Percentiles rank a stretch among this genome's conserved stretches.
Conservation (phyloP, 2,797 vertebrate genomes). For the Steatocranus sp. region DNA sequence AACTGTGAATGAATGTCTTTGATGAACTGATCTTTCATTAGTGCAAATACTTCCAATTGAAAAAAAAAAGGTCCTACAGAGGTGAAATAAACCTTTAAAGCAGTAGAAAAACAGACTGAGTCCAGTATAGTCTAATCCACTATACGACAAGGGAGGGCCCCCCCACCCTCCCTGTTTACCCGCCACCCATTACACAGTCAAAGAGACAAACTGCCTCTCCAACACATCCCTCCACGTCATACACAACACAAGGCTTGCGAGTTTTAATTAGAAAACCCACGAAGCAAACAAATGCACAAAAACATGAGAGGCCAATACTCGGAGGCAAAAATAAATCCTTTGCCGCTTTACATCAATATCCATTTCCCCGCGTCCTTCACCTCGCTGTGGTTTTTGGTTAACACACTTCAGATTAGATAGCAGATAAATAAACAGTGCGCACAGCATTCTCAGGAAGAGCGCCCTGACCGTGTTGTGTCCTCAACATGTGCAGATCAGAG, state of each 20-base stretch:
- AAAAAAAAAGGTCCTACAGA: not conserved
- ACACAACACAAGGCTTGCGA: conserved; percentile 30
- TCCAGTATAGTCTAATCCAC: not conserved
- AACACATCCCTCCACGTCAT: conserved; percentile 38
- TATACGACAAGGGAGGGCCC: not conserved
- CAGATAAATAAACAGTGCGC: conserved; percentile 59
- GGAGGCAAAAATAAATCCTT: conserved; percentile 62
- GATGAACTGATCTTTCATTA: not conserved
- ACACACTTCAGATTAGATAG: conserved; percentile 59
- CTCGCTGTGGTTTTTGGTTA: conserved; percentile 64
- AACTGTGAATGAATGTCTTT: conserved; percentile 25
- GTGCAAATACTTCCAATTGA: not conserved
- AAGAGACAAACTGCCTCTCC: conserved; percentile 9
- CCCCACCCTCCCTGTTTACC: not conserved
- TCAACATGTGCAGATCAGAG: conserved; percentile 32
- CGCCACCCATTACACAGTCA: not conserved
- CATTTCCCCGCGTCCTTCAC: conserved; percentile 59
- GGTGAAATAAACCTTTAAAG: conserved; percentile 15
- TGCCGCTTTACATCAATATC: conserved; percentile 58
- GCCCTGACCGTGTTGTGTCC: conserved; percentile 31
- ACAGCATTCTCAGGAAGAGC: conserved; percentile 40
- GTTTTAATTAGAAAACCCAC: conserved; percentile 68
- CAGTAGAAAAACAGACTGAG: not conserved
- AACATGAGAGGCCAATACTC: conserved; percentile 54
- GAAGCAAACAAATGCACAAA: conserved; percentile 62